These are phyloP conservation scores for Lamprotornis superbus DNA, from an alignment of 2,113 vertebrate species.

Conservation along the genomic window DNA sequence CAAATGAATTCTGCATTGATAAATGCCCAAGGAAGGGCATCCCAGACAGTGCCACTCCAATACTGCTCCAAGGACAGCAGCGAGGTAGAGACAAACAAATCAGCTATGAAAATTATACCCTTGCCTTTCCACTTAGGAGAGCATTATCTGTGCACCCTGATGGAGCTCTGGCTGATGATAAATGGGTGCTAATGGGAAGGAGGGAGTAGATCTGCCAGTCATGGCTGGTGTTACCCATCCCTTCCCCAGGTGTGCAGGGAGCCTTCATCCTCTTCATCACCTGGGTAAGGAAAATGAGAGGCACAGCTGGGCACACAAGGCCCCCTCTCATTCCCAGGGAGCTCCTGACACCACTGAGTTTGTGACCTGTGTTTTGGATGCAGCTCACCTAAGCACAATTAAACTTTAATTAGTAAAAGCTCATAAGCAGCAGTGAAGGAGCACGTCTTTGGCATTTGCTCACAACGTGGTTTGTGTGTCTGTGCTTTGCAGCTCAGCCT, in stretches of 20 bases:
- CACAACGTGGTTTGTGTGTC: accelerated
- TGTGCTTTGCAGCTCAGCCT: background rate
- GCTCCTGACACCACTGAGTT: background rate
- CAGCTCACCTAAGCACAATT: background rate
- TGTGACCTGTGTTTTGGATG: background rate
- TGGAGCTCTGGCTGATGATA: background rate
- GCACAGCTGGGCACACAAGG: background rate
- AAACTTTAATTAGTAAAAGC: background rate
- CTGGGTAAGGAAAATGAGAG: background rate
- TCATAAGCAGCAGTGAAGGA: background rate
- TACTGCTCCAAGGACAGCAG: background rate
- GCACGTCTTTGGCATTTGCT: background rate
- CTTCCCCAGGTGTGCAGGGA: background rate
- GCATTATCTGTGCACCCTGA: background rate
- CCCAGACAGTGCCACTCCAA: background rate
- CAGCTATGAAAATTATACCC: constrained; percentile 34
- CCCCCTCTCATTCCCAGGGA: background rate
- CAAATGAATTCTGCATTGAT: background rate
- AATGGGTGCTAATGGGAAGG: constrained; percentile 18
- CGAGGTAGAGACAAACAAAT: background rate
- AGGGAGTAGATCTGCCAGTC: background rate
- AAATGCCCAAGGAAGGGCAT: background rate
- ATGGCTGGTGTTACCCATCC: background rate
- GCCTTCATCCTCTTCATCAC: background rate
- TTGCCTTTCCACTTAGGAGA: constrained; percentile 36